These are phyloP conservation scores for Melanotaenia duboulayi DNA, from an alignment of 2,113 vertebrate genomes.

Conservation along the genomic window DNA sequence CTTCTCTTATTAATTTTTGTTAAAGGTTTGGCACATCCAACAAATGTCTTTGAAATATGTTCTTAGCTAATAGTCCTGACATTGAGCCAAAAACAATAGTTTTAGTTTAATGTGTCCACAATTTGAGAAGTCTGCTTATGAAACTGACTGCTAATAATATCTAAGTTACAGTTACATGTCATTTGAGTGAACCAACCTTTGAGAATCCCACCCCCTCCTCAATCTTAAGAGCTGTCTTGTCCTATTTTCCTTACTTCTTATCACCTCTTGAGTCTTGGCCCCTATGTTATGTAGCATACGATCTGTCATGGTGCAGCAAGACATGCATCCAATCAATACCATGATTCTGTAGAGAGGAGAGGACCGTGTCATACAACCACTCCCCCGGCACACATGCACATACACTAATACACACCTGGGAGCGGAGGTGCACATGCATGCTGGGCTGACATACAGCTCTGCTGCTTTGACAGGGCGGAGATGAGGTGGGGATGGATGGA, in stretches of 20 bases:
- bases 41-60: constrained; percentile 1
- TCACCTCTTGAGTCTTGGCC: constrained; percentile 20
- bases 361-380: constrained; percentile 61
- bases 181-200: constrained; percentile 3
- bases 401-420: constrained; percentile 28
- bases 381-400: constrained; percentile 42
- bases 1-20: not conserved
- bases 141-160: not conserved
- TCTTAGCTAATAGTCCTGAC: not conserved
- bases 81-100: not conserved
- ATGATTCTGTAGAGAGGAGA: constrained; percentile 66
- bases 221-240: not conserved
- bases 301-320: constrained; percentile 62
- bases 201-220: not conserved
- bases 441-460: constrained; percentile 48
- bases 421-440: constrained; percentile 21
- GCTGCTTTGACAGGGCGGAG: constrained; percentile 68
- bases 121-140: not conserved
- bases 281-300: constrained; percentile 48
- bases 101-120: not conserved
- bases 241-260: constrained; percentile 5
- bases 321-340: constrained; percentile 75
- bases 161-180: not conserved
- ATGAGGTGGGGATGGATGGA: constrained; percentile 72
- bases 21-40: not conserved